A percentile compares a stretch with the other conserved stretches of the same genome.
Conservation (phyloP, 53 echinoderm and acorn worm species). For the Arbacia lixula region DNA sequence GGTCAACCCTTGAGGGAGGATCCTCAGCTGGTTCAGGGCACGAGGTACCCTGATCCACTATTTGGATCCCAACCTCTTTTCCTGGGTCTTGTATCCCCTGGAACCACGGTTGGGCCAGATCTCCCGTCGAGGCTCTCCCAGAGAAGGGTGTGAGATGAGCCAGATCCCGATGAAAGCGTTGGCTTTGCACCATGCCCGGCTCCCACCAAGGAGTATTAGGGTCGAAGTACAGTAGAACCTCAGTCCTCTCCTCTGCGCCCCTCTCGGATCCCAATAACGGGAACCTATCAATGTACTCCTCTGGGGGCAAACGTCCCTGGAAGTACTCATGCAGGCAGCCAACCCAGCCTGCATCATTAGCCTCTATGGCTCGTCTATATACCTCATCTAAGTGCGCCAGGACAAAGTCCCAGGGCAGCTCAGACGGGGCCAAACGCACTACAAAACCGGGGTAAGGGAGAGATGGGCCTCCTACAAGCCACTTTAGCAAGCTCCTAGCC, state of each 20-base stretch:
- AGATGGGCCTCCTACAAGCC: too few relatives aligned
- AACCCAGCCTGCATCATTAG: too few relatives aligned
- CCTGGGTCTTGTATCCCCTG: neutral
- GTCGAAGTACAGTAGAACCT: neutral
- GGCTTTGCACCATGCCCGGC: neutral
- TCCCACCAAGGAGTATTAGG: slow-evolving; percentile 3
- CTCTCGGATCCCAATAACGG: neutral
- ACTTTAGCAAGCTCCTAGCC: too few relatives aligned
- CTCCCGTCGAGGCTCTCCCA: neutral
- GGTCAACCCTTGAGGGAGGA: neutral
- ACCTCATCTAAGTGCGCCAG: too few relatives aligned
- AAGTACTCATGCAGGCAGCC: too few relatives aligned
- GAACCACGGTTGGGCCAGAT: fast-evolving
- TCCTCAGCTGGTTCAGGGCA: neutral
- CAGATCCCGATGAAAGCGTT: neutral
- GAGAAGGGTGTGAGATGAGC: neutral
- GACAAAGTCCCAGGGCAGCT: too few relatives aligned
- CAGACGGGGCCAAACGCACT: too few relatives aligned
- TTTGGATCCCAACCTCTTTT: neutral
- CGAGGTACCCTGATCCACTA: neutral
- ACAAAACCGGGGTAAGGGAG: too few relatives aligned
- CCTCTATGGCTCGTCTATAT: too few relatives aligned
- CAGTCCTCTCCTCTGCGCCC: neutral
- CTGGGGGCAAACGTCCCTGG: too few relatives aligned
- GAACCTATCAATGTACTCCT: too few relatives aligned